A percentile compares a stretch with the other conserved stretches of the same genome.
phyloP scores from a whole-genome alignment of 64 coral and sea anemone genomes.

The Orbicella faveolata region DNA sequence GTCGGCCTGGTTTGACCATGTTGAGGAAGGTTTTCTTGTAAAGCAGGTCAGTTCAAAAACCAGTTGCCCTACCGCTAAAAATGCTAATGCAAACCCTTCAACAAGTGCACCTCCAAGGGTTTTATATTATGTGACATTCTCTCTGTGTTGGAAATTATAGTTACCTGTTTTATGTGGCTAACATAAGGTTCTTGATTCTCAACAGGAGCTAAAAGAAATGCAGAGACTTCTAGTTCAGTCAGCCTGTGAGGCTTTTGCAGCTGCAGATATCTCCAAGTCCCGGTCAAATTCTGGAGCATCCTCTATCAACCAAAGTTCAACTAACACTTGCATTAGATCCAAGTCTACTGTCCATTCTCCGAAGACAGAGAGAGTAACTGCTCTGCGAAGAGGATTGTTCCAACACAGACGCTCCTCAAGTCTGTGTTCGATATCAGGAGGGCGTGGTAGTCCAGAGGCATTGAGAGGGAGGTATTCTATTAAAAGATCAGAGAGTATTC shows the following conservation, averaged over 20 bases:
- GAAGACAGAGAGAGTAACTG: constrained; percentile 33
- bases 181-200: background rate
- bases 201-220: constrained; percentile 89
- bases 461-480: constrained; percentile 1
- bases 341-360: constrained; percentile 57
- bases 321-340: constrained; percentile 14
- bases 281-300: constrained; percentile 87
- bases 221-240: constrained; percentile 92
- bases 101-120: no score
- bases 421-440: constrained; percentile 73
- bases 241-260: constrained; percentile 88
- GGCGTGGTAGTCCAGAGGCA: constrained; percentile 43
- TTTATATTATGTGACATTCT: background rate
- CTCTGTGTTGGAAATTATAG: background rate
- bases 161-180: background rate
- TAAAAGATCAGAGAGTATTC: constrained; percentile 82
- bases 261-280: constrained; percentile 82
- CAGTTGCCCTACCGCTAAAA: no score
- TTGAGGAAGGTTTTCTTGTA: no score
- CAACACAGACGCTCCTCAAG: constrained; percentile 65
- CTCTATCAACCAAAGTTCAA: constrained; percentile 47
- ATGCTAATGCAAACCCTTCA: no score
- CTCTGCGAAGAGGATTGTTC: constrained; percentile 42
- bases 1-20: no score
- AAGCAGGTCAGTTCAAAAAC: no score